phyloP scores from a whole-genome alignment of 2,113 vertebrate genomes.

The Lepus timidus region DNA sequence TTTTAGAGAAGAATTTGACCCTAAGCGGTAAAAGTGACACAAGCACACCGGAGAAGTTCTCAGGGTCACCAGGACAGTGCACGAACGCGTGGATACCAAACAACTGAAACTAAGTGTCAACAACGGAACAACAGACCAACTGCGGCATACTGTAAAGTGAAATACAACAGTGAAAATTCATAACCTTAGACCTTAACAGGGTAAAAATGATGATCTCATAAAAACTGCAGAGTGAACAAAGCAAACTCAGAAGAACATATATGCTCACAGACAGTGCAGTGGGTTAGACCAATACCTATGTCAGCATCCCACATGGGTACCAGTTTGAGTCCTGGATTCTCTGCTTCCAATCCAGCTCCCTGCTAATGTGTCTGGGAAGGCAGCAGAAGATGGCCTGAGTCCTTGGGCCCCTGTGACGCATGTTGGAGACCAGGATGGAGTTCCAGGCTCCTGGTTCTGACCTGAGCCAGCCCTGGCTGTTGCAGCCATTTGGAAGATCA shows the following conservation, averaged over 20 bases:
- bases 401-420: too few relatives aligned
- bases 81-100: fast-evolving
- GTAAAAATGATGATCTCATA: not conserved
- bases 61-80: not conserved
- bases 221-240: not conserved
- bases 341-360: too few relatives aligned
- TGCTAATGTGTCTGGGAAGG: too few relatives aligned
- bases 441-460: too few relatives aligned
- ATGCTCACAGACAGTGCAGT: too few relatives aligned
- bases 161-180: not conserved
- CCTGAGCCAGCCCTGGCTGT: too few relatives aligned
- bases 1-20: not conserved
- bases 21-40: not conserved
- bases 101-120: not conserved
- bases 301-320: too few relatives aligned
- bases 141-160: not conserved
- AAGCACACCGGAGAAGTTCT: conserved; percentile 31
- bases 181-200: not conserved
- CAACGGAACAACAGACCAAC: not conserved
- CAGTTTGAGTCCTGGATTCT: too few relatives aligned
- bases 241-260: not conserved
- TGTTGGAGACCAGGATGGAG: too few relatives aligned
- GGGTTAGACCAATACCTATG: too few relatives aligned
- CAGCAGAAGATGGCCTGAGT: too few relatives aligned
- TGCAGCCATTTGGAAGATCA: too few relatives aligned